Base-by-base conservation (phyloP, 2,888 invertebrate genomes). In the Ischnura elegans region DNA sequence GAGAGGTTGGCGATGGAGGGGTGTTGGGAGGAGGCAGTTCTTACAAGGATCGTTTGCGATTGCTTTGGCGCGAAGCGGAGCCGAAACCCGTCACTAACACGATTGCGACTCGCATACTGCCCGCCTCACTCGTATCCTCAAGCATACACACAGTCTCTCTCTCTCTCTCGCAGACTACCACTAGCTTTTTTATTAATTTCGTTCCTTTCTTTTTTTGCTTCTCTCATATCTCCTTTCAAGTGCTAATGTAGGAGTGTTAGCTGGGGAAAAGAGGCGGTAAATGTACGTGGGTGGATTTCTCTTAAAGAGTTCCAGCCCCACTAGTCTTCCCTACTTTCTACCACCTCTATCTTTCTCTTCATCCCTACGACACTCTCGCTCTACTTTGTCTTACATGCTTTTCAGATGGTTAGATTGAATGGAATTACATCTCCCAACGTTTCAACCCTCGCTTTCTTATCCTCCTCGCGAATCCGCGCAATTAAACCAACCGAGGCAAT, bases 401-500 rank as follows among this genome's bases (percentile, higher is more conserved):
- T 76, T 51, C 51, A 76, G 76, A 36, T 36, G 13, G 76, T 36
- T 19, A 25, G n/a, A 61, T 25, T 61, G 61, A 61, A 61, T 61
- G 61, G 61, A 61, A 61, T 61, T 61, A 61, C 61, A 25, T n/a
- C n/a, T 36, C 76, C 61, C 61, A 16, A 61, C 61, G 25, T 16
- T 36, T 36, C 76, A 29, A 76, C 8, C 29, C 76, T n/a, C 76
- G 21, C 21, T 36, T 36, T 76, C 76, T 29, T 13, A 76, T 76
- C 13, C 76, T 76, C 76, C 76, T 10, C 76, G 29, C 29, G 36
- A 36, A 76, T 76, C 36, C 76, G 29, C 16, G 76, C 76, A 76
- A 76, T 76, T 76, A 76, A 36, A 76, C 36, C 76, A 13, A 8
- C 76, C 76, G 76, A 36, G 76, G 76, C 76, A 76, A 76, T 76